Evolutionary conservation across 1,140 invertebrate species (phyloP), one percentile per base, ranked within the genome.

Genomic region (Plodia interpunctella): DNA sequence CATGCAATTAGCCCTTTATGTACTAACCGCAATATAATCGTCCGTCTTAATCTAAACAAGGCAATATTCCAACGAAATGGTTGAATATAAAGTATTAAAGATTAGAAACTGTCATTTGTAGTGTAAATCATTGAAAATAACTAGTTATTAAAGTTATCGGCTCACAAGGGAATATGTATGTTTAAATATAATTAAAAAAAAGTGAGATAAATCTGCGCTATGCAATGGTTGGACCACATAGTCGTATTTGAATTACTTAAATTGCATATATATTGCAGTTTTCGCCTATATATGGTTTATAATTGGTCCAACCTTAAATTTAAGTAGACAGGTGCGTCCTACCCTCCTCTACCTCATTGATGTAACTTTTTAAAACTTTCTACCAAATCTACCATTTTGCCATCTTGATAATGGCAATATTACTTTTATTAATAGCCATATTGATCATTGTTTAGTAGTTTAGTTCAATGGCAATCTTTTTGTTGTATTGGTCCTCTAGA

Each of bases 261-360:
- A 25, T 6, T 25, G 21, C 6, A 25, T 3, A 25, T 10, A 32
- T 5, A 32, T 8, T 11, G 30, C 30, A 32, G 11, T 32, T 32
- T 32, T 32, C 9, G 49, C 21, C 21, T 3, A 3, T 3, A 25
- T 25, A 25, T 52, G 11, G 11, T 20, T n/a, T n/a, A 28, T 54
- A 13, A 13, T 32, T 32, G 38, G 38, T 15, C 38, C 35, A 56
- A 56, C 30, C 32, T 11, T 56, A 56, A n/a, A 17, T 56, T 5
- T 32, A 55, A 59, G 57, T 19, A 62, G 21, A 44, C 35, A 62
- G 49, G 53, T 57, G 53, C 55, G 54, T 57, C 58, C 49, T 66
- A 63, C 69, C 61, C 66, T 67, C 63, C 63, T 74, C 76, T 78
- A 78, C 76, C 76, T 78, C 76, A 78, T 68, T 74, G 65, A 71